These are phyloP conservation scores for Gallinago media DNA, from an alignment of 2,113 vertebrate genomes.

Conservation along the genomic window DNA sequence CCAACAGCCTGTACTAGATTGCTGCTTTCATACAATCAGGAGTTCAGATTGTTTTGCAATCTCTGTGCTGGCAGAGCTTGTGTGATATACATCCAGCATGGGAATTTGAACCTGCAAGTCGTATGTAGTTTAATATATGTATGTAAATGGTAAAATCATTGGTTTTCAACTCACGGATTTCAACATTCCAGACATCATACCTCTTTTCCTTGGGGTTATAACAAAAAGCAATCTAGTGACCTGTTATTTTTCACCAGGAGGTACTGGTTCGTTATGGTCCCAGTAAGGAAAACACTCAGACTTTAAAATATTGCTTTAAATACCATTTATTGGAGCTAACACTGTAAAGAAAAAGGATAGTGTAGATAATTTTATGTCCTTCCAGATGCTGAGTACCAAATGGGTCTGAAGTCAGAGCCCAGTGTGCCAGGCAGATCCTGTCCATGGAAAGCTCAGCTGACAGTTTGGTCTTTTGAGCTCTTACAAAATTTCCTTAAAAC, in stretches of 20 bases:
- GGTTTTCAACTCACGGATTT: neutral
- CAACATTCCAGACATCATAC: neutral
- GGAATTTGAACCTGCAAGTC: neutral
- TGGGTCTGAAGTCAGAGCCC: neutral
- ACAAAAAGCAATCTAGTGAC: neutral
- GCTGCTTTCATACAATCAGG: neutral
- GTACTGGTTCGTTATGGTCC: neutral
- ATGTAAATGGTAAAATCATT: neutral
- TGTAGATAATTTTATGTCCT: neutral
- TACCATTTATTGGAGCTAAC: neutral
- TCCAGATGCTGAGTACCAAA: neutral
- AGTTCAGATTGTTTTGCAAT: neutral
- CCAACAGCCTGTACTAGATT: neutral
- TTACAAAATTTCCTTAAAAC: neutral
- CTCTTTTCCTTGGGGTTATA: neutral
- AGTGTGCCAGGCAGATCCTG: neutral
- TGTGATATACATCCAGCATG: accelerated
- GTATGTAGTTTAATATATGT: neutral
- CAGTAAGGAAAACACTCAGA: neutral
- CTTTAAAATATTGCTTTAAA: neutral
- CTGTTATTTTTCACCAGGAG: neutral
- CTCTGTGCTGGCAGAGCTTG: neutral
- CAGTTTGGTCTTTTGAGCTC: neutral
- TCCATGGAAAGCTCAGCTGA: neutral
- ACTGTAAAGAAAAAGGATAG: neutral